A percentile compares a stretch with the other conserved stretches of the same genome.
Evolutionary conservation across 1,140 invertebrate species (phyloP).

Genomic region (Coptotermes formosanus): DNA sequence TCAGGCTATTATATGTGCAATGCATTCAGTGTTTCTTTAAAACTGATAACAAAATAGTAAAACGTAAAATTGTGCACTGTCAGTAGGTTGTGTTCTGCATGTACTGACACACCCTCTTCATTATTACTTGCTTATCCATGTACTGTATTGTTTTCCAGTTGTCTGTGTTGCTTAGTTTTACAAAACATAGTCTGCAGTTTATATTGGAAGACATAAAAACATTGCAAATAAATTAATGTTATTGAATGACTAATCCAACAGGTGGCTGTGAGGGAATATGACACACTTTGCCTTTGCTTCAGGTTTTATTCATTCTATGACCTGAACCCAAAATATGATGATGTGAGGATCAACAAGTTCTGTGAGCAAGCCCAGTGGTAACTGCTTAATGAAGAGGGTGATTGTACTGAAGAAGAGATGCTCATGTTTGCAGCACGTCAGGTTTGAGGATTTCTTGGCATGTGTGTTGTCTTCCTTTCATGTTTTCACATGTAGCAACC

Average conservation of each 20-base stretch:
- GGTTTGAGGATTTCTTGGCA: constrained; percentile 48
- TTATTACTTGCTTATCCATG: too few relatives aligned
- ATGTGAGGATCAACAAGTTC: constrained; percentile 95
- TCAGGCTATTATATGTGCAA: too few relatives aligned
- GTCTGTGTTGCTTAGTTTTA: background rate
- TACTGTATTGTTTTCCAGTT: too few relatives aligned
- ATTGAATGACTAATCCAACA: constrained; percentile 46
- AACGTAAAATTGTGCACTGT: too few relatives aligned
- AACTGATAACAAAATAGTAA: too few relatives aligned
- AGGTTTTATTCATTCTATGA: constrained; percentile 95
- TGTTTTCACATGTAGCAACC: too few relatives aligned
- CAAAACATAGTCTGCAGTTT: background rate
- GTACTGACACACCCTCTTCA: too few relatives aligned
- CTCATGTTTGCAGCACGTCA: constrained; percentile 97
- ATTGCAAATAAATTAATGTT: constrained; percentile 30
- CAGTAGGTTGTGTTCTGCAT: too few relatives aligned
- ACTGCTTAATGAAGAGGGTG: constrained; percentile 94
- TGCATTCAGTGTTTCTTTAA: too few relatives aligned
- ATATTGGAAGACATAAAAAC: background rate
- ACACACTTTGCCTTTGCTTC: constrained; percentile 78
- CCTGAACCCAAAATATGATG: constrained; percentile 91
- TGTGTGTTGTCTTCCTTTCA: too few relatives aligned
- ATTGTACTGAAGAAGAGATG: constrained; percentile 99
- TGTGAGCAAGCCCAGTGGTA: constrained; percentile 99
- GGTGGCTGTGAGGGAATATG: constrained; percentile 95